phyloP scores from a whole-genome alignment of 2,888 invertebrate species.

The Aleiodes alternator region DNA sequence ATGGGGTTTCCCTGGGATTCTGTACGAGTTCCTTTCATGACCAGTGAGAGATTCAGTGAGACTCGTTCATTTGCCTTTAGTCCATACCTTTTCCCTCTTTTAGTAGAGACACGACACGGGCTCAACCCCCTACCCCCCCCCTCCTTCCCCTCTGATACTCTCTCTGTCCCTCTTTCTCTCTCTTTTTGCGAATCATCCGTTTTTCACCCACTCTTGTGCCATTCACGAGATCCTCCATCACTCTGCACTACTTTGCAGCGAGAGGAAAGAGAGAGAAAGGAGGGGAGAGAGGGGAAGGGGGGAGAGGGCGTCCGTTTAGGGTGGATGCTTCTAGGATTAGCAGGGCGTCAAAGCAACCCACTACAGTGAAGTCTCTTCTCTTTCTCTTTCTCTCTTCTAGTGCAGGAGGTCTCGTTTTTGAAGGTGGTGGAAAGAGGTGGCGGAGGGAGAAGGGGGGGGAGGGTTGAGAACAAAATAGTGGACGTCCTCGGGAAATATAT shows the following conservation, averaged over 20 bases:
- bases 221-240: slow-evolving; percentile 16
- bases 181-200: slow-evolving; percentile 27
- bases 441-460: neutral
- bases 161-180: slow-evolving; percentile 53
- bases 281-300: slow-evolving; percentile 25
- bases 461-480: slow-evolving; percentile 32
- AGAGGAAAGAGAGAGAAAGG: slow-evolving; percentile 44
- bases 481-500: slow-evolving; percentile 25
- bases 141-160: neutral
- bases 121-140: slow-evolving; percentile 46
- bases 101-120: neutral
- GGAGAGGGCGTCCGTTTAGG: slow-evolving; percentile 54
- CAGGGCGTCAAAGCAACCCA: slow-evolving; percentile 69
- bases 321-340: slow-evolving; percentile 66
- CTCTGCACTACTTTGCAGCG: neutral
- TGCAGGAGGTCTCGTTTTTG: too few species aligned
- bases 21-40: slow-evolving; percentile 75
- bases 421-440: slow-evolving; percentile 1
- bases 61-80: slow-evolving; percentile 75
- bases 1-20: slow-evolving; percentile 74
- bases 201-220: slow-evolving; percentile 16
- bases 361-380: slow-evolving; percentile 48
- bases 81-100: slow-evolving; percentile 59
- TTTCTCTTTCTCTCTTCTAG: neutral
- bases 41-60: slow-evolving; percentile 46